Evolutionary conservation across 2,797 vertebrate genomes (phyloP).

Genomic region (Spatula versicolor): DNA sequence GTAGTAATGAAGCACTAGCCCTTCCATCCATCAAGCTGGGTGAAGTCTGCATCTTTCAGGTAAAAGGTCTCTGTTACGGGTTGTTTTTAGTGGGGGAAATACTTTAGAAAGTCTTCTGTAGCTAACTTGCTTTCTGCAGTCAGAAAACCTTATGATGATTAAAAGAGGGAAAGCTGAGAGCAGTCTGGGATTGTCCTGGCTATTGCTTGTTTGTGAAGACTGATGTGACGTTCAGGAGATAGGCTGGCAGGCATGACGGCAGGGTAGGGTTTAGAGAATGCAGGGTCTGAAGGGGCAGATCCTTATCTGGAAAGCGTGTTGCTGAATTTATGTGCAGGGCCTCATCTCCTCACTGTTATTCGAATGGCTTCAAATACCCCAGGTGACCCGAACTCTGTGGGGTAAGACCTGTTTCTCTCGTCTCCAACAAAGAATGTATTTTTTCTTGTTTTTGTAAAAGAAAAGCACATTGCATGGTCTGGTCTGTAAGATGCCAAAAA

Average conservation of each 20-base stretch:
- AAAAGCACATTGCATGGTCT: not conserved
- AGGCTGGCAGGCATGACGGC: not conserved
- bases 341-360: not conserved
- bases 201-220: not conserved
- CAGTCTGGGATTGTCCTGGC: not conserved
- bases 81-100: not conserved
- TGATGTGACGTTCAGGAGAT: not conserved
- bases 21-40: not conserved
- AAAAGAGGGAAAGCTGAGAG: not conserved
- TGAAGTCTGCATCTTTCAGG: constrained; percentile 5
- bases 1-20: not conserved
- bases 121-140: not conserved
- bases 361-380: not conserved
- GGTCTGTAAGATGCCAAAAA: constrained; percentile 51
- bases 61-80: not conserved
- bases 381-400: not conserved
- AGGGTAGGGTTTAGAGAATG: not conserved
- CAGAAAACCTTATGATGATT: not conserved
- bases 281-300: not conserved
- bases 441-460: constrained; percentile 5
- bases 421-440: constrained; percentile 5
- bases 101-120: not conserved
- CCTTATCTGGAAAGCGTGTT: not conserved
- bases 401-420: not conserved
- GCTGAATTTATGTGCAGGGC: not conserved